Base-by-base conservation (phyloP, 2,113 vertebrate genomes). In the Ptilonorhynchus violaceus region DNA sequence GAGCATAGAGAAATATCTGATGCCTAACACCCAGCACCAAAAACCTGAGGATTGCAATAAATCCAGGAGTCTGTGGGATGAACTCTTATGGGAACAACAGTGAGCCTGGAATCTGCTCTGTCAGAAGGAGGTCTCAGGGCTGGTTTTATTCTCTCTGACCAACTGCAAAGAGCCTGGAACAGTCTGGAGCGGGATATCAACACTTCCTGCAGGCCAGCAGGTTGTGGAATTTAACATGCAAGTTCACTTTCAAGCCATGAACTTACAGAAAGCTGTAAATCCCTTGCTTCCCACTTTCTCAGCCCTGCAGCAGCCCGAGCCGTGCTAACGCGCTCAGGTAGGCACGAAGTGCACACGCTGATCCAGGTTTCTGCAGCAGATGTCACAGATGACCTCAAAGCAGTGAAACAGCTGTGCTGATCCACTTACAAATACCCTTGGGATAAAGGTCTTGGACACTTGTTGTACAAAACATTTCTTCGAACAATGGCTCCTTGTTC, bases 321-420 rank as follows among this genome's bases (percentile, higher is more conserved):
- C 20, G 15, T 9, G 63, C 1, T 39, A 27, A 19, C 4, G n/a
- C 6, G 2, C 84, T 75, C 94, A 95, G 95, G 97, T 97, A 91
- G 70, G 19, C 15, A 56, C 0, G 15, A 76, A 56, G 55, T 41
- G 75, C 78, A 19, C 4, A 5, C 62, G 21, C 42, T 18, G 85
- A 15, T 64, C 70, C 94, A 92, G 83, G 89, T 96, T 96, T 95
- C 53, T 55, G 88, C 92, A 96, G 97, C 97, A 98, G 98, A 97
- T 97, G 98, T 97, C 97, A 42, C 92, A 84, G 79, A 94, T 96
- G 94, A 93, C 91, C 96, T 94, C 96, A 69, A 92, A 97, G 95
- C 94, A 94, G 77, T 23, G 63, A 75, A 96, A 96, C 97, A 97
- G 96, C 94, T 97, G 96, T 83, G 89, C 94, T 74, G 67, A 89